Percentiles rank a stretch among this genome's conserved stretches.
Conservation (phyloP, 2,888 invertebrate genomes). For the Agapostemon virescens region DNA sequence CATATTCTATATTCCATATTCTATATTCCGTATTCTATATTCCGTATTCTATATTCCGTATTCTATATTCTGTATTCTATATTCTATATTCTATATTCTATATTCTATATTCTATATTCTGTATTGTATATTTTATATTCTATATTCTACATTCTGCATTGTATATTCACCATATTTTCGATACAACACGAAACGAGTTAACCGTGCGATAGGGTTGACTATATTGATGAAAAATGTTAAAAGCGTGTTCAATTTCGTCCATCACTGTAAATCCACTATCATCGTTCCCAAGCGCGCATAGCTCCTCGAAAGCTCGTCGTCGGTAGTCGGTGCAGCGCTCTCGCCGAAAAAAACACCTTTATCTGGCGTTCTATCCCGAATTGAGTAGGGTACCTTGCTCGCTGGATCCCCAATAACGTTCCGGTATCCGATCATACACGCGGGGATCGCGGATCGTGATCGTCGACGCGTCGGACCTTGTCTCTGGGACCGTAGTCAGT, state of each 20-base stretch:
- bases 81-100: too few species aligned
- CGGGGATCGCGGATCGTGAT: conserved; percentile 41
- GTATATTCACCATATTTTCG: background rate
- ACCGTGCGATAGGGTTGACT: background rate
- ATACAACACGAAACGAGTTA: background rate
- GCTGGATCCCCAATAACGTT: conserved; percentile 32
- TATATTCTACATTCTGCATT: too few species aligned
- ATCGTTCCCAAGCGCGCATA: background rate
- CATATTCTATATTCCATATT: too few species aligned
- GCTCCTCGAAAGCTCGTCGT: background rate
- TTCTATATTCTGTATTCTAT: too few species aligned
- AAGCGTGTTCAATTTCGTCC: background rate
- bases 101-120: too few species aligned
- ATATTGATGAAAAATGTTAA: background rate
- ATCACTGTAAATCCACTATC: background rate
- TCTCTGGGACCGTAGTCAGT: conserved; percentile 45
- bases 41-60: too few species aligned
- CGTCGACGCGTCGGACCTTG: conserved; percentile 26
- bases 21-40: too few species aligned
- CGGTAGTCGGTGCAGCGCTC: background rate
- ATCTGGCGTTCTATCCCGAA: background rate
- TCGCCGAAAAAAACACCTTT: background rate
- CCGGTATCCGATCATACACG: conserved; percentile 35
- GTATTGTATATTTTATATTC: too few species aligned
- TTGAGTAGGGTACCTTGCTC: conserved; percentile 5